These are phyloP conservation scores for Erythrocercus mccallii DNA, from an alignment of 2,113 vertebrate species.

Conservation along the genomic window DNA sequence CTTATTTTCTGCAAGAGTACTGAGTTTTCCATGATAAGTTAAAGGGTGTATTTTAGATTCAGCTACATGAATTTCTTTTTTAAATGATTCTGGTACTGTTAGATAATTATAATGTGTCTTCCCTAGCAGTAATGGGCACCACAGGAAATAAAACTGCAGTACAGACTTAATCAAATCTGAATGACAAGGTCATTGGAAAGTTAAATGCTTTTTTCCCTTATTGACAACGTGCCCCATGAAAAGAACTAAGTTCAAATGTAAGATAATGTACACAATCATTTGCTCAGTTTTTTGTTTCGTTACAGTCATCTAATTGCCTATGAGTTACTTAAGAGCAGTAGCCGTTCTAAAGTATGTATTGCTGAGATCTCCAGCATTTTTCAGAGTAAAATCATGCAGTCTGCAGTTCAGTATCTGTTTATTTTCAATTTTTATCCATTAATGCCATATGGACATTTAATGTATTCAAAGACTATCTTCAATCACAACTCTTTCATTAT, in stretches of 20 bases:
- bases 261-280: constrained; percentile 19
- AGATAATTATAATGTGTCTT: constrained; percentile 62
- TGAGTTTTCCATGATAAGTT: background rate
- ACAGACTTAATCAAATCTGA: constrained; percentile 62
- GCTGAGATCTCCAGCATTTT: background rate
- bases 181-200: constrained; percentile 68
- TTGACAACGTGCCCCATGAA: background rate
- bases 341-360: background rate
- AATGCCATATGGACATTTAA: background rate
- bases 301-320: constrained; percentile 27
- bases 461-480: background rate
- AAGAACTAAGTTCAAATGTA: constrained; percentile 15
- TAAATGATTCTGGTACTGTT: background rate
- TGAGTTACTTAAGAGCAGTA: constrained; percentile 42
- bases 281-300: constrained; percentile 30
- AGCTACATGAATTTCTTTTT: background rate
- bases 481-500: background rate
- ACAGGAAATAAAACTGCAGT: constrained; percentile 55
- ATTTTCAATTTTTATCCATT: background rate
- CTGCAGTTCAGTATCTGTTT: background rate
- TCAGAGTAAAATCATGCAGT: background rate
- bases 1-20: background rate
- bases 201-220: constrained; percentile 33
- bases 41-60: constrained; percentile 1
- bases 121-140: constrained; percentile 40